Evolutionary conservation across 23 tunicate species (phyloP), one percentile per base, ranked within the genome.

Genomic region (Diplosoma virens): DNA sequence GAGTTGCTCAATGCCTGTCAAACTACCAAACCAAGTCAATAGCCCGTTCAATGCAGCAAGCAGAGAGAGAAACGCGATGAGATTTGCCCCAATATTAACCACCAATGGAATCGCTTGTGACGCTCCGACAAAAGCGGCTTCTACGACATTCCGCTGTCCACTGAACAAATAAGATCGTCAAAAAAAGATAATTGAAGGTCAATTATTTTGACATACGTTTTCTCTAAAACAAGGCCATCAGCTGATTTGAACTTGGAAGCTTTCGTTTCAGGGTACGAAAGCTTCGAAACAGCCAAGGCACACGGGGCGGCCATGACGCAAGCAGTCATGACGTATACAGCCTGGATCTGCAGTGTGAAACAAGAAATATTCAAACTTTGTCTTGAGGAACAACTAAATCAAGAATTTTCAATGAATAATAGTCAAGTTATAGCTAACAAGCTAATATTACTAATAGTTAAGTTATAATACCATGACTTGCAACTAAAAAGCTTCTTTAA

Each of bases 301-400:
- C 90, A 86, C 37, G 96, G 96, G 0, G 96, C 96, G 22, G 96
- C 88, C 96, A 89, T 89, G 25, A 89, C 84, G 32, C 81, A 78
- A 3, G 85, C 90, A 3, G 89, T 84, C 27, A 89, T 84, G 21
- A 84, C 74, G 66, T 84, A 78, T 3, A 67, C 68, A 0, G 89
- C 47, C 45, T 79, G 35, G 48, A 85, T 85, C 92, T 85, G 80
- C 50, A 7, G 50, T 41, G 50, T 41, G 50, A 41, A 41, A 41
- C 50, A 41, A 41, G 14, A 41, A 41, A 41, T 7, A 41, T 7
- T 7, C 50, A 41, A 7, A 7, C 50, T 9, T 7, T 7, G 14
- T 7, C 50, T 7, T 7, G 50, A 41, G 9, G 9, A 41, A 41
- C 9, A 41, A 41, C 50, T 14, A 41, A 41, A 7, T 41, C 14